Percentiles rank a stretch among this genome's conserved stretches.
phyloP scores from a whole-genome alignment of 2,888 invertebrate genomes.

The Didymodactylos carnosus region DNA sequence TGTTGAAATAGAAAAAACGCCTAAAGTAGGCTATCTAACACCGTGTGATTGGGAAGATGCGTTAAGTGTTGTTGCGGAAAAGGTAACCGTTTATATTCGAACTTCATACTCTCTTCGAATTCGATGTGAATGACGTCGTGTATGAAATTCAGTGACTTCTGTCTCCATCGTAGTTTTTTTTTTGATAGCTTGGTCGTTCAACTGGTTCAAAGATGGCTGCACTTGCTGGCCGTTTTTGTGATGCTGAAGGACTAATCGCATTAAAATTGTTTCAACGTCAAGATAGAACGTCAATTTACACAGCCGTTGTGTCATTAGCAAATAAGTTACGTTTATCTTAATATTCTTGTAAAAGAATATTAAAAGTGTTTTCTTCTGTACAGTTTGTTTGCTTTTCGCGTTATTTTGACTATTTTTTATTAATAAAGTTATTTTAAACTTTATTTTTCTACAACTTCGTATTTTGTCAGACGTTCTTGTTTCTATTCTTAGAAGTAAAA shows the following conservation, averaged over 20 bases:
- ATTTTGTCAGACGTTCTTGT: too few species aligned
- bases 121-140: not conserved
- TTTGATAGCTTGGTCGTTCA: constrained; percentile 21
- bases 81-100: constrained; percentile 19
- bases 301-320: constrained; percentile 51
- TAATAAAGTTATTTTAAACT: too few species aligned
- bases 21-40: constrained; percentile 61
- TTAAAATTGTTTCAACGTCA: constrained; percentile 58
- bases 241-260: constrained; percentile 69
- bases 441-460: too few species aligned
- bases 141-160: not conserved
- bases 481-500: too few species aligned
- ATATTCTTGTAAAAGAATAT: constrained; percentile 17
- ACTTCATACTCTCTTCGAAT: not conserved
- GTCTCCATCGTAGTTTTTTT: not conserved
- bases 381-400: too few species aligned
- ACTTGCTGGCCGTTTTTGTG: constrained; percentile 59
- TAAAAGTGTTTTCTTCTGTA: constrained; percentile 16
- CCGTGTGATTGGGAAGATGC: constrained; percentile 89
- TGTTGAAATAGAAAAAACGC: constrained; percentile 92
- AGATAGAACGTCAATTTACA: constrained; percentile 25
- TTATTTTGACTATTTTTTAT: too few species aligned
- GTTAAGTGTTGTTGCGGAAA: constrained; percentile 46
- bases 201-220: constrained; percentile 4
- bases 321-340: constrained; percentile 26